phyloP scores from a whole-genome alignment of 2,797 vertebrate genomes.

The Enteromius unitaeniatus region DNA sequence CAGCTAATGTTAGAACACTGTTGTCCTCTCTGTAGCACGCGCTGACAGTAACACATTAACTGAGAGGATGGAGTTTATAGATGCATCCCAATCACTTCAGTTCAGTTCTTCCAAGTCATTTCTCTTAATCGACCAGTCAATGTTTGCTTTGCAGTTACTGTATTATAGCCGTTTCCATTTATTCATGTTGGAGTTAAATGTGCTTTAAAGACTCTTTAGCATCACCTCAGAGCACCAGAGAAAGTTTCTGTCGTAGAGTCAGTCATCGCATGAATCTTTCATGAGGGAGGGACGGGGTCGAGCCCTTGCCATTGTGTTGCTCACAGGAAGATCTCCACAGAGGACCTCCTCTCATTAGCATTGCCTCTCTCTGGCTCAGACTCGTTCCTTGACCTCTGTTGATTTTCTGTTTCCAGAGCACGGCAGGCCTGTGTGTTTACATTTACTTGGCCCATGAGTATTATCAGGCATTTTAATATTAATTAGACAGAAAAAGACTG shows the following conservation, averaged over 20 bases:
- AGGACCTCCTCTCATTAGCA: conserved; percentile 44
- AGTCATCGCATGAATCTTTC: conserved; percentile 42
- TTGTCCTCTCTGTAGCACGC: not conserved
- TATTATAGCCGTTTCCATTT: not conserved
- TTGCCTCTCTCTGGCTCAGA: conserved; percentile 16
- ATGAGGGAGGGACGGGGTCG: conserved; percentile 38
- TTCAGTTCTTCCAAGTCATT: not conserved
- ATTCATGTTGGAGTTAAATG: conserved; percentile 9
- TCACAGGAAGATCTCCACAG: conserved; percentile 26
- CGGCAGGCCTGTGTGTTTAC: not conserved
- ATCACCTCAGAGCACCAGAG: conserved; percentile 9
- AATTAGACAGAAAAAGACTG: conserved; percentile 31
- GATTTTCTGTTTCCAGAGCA: conserved; percentile 21
- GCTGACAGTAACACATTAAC: not conserved
- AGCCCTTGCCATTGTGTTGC: conserved; percentile 40
- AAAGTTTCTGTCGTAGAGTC: conserved; percentile 29
- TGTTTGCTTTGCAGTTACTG: not conserved
- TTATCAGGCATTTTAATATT: conserved; percentile 42
- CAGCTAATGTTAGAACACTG: not conserved
- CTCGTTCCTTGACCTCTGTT: conserved; percentile 22
- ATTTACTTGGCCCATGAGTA: conserved; percentile 3
- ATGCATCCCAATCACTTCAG: not conserved
- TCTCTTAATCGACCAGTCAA: conserved; percentile 5
- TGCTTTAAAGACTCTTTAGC: conserved; percentile 19
- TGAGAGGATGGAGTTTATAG: conserved; percentile 1